Percentiles rank a stretch among this genome's conserved stretches.
Evolutionary conservation across 2,888 invertebrate genomes (phyloP).

Genomic region (Eupithecia subfuscata): DNA sequence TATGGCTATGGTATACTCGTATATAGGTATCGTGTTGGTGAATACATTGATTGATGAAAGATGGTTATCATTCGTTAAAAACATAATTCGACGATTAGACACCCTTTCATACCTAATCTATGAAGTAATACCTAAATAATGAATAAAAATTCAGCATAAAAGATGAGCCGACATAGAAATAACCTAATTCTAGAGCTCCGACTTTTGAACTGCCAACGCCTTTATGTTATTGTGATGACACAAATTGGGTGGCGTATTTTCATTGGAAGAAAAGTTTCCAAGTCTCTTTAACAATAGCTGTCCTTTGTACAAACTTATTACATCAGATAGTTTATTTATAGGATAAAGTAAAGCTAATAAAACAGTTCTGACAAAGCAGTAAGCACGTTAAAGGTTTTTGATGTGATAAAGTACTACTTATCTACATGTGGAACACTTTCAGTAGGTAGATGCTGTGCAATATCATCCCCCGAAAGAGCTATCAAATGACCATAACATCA

Average conservation of each 20-base stretch:
- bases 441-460: background rate
- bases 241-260: slow-evolving; percentile 27
- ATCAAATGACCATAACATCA: background rate
- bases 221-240: slow-evolving; percentile 32
- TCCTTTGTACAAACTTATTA: slow-evolving; percentile 10
- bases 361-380: background rate
- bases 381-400: background rate
- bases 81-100: background rate
- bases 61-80: background rate
- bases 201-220: slow-evolving; percentile 16
- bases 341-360: background rate
- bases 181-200: background rate
- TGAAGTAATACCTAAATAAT: background rate
- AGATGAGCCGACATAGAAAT: background rate
- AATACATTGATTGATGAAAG: background rate
- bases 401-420: background rate
- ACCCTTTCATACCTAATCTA: background rate
- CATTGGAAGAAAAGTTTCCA: slow-evolving; percentile 24
- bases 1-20: too few species aligned
- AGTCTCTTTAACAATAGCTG: slow-evolving; percentile 23
- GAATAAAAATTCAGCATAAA: background rate
- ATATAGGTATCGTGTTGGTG: too few species aligned
- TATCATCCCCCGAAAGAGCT: background rate
- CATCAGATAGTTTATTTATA: background rate
- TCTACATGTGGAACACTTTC: background rate